phyloP scores from a whole-genome alignment of 2,888 invertebrate genomes.

The Blastobasis lacticolella region DNA sequence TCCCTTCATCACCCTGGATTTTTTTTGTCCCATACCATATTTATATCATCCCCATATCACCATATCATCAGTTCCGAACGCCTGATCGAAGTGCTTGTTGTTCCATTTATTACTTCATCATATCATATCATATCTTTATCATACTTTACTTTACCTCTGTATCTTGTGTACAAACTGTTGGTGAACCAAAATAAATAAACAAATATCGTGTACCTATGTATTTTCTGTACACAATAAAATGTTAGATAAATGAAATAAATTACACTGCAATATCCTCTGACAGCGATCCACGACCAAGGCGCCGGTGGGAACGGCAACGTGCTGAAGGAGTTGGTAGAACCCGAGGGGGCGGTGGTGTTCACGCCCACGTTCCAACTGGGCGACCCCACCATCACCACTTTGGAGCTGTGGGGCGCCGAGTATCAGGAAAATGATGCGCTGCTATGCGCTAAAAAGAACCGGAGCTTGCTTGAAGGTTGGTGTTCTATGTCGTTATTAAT shows the following conservation, averaged over 20 bases:
- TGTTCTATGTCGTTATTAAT: neutral
- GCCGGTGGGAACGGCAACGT: slow-evolving; percentile 99
- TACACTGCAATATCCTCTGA: slow-evolving; percentile 1
- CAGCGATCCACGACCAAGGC: slow-evolving; percentile 98
- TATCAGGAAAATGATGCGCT: slow-evolving; percentile 97
- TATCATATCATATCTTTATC: too few relatives aligned
- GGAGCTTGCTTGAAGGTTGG: slow-evolving; percentile 73
- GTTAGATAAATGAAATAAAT: neutral
- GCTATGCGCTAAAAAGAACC: slow-evolving; percentile 81
- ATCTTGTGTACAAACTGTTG: too few relatives aligned
- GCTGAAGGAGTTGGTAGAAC: slow-evolving; percentile 96
- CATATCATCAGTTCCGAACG: too few relatives aligned
- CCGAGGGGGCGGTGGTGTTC: slow-evolving; percentile 93
- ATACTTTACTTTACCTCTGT: too few relatives aligned
- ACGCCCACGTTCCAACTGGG: slow-evolving; percentile 91
- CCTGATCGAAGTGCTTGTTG: too few relatives aligned
- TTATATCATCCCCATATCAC: too few relatives aligned
- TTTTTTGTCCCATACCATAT: too few relatives aligned
- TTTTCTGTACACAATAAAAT: too few relatives aligned
- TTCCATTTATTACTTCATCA: too few relatives aligned
- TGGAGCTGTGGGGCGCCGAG: slow-evolving; percentile 99
- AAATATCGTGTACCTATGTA: too few relatives aligned
- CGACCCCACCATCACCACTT: slow-evolving; percentile 92
- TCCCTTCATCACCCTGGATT: too few relatives aligned
- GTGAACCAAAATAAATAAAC: too few relatives aligned